Base-by-base conservation (phyloP, 2,888 invertebrate species). In the Pristionchus exspectatus region DNA sequence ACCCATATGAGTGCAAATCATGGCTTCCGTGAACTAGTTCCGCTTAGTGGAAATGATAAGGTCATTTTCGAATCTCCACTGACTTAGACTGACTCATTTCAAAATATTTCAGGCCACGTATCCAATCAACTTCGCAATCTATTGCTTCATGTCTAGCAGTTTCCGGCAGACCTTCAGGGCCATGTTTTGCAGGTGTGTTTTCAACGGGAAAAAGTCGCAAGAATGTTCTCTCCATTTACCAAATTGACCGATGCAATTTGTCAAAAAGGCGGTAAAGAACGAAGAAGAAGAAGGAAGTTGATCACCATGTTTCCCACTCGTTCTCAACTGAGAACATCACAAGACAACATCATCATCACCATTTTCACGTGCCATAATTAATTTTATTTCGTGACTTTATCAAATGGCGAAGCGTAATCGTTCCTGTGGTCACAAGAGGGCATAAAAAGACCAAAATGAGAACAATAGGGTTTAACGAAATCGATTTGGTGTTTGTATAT, bases 111-210 rank as follows among this genome's bases (percentile, higher is more conserved):
- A 94, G 94, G 96, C 97, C 72, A 98, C 97, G 86, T 98, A 98
- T 95, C 98, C 98, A 12, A 93, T 96, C 90, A 98, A 98, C 95
- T 98, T 98, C 95, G 98, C 98, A 91, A 98, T 98, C 92, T 98
- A 98, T 95, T 98, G 98, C 95, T 98, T 98, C 38, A 98, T 98
- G 98, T 98, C 97, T 97, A 95, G 93, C 91, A 92, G 93, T 89
- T 98, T 98, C 95, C 96, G 98, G 24, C 98, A 98, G 95, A 98
- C 98, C 0, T 98, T 98, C 95, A 97, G 97, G 94, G 97, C 96
- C 27, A 94, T 96, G 50, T 98, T 98, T 95, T 93, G 93, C 90
- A 90, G 92, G 94, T 94, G 84, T 33, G 69, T 24, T 69, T 69
- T n/a, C 14, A 14, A 33, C 5, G 16, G 7, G 24, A 72, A 33